Percentiles rank a stretch among this genome's conserved stretches.
phyloP scores from a whole-genome alignment of 2,797 vertebrate species.

The Gymnocypris eckloni region DNA sequence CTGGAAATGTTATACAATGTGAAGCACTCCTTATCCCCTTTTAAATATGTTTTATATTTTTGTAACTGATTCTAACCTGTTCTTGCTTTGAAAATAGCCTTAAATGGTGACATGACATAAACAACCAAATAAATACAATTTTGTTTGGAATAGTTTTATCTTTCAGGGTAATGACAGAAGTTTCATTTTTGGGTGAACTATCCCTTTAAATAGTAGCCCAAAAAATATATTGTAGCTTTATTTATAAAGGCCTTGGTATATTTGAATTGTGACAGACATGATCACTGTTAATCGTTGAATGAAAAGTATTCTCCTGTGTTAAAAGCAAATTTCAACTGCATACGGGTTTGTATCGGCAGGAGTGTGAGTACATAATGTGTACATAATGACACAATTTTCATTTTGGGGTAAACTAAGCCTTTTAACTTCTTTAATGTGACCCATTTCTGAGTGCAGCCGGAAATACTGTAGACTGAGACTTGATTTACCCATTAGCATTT shows the following conservation, averaged over 20 bases:
- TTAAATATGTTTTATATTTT: background rate
- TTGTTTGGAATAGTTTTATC: background rate
- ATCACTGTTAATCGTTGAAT: background rate
- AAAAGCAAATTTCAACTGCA: background rate
- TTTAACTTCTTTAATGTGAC: background rate
- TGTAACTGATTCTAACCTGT: background rate
- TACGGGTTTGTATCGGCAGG: background rate
- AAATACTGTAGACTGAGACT: slow-evolving; percentile 1
- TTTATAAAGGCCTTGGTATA: too few relatives aligned
- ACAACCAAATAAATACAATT: background rate
- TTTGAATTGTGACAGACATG: background rate
- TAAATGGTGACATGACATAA: background rate
- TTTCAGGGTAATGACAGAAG: background rate
- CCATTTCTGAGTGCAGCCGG: background rate
- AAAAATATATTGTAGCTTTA: background rate
- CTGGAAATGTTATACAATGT: background rate
- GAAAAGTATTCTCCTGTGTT: background rate
- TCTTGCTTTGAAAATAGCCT: background rate
- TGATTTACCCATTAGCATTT: slow-evolving; percentile 2
- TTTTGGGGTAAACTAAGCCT: background rate
- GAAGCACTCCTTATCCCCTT: background rate
- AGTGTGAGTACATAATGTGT: background rate
- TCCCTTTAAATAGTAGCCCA: background rate
- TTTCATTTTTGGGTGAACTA: too few relatives aligned
- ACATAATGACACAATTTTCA: background rate